Percentiles rank a stretch among this genome's conserved stretches.
Conservation (phyloP, 1,140 invertebrate genomes). For the Latrodectus geometricus region DNA sequence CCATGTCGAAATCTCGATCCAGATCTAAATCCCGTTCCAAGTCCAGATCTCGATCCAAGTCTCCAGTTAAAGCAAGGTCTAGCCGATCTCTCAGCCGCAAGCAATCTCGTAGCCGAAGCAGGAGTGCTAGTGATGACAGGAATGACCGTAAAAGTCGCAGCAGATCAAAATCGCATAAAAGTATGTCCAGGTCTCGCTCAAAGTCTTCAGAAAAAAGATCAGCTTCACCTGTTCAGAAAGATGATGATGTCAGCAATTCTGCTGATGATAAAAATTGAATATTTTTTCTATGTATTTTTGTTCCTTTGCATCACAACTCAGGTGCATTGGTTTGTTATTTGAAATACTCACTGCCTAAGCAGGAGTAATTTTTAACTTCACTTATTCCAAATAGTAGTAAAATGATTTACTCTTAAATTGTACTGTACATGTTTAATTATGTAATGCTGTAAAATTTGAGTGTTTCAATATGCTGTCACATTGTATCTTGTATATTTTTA, state of each 20-base stretch:
- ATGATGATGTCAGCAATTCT: slow-evolving; percentile 46
- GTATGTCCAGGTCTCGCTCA: slow-evolving; percentile 63
- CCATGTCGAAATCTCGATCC: slow-evolving; percentile 67
- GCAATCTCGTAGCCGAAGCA: slow-evolving; percentile 68
- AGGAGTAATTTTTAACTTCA: no score
- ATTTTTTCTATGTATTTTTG: background rate
- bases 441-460: no score
- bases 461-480: no score
- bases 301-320: no score
- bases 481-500: no score
- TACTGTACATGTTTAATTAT: no score
- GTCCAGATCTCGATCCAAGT: slow-evolving; percentile 68
- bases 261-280: slow-evolving; percentile 47
- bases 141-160: slow-evolving; percentile 51
- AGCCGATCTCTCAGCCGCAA: slow-evolving; percentile 27
- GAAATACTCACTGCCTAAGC: no score
- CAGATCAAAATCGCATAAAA: slow-evolving; percentile 44
- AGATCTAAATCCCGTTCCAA: slow-evolving; percentile 67
- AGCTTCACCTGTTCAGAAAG: slow-evolving; percentile 16
- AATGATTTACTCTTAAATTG: no score
- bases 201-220: slow-evolving; percentile 53
- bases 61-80: slow-evolving; percentile 65
- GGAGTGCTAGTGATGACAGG: slow-evolving; percentile 57
- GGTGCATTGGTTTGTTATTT: no score
- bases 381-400: no score